Conservation (phyloP, 1,140 invertebrate species). For the Dinothrombium tinctorium region DNA sequence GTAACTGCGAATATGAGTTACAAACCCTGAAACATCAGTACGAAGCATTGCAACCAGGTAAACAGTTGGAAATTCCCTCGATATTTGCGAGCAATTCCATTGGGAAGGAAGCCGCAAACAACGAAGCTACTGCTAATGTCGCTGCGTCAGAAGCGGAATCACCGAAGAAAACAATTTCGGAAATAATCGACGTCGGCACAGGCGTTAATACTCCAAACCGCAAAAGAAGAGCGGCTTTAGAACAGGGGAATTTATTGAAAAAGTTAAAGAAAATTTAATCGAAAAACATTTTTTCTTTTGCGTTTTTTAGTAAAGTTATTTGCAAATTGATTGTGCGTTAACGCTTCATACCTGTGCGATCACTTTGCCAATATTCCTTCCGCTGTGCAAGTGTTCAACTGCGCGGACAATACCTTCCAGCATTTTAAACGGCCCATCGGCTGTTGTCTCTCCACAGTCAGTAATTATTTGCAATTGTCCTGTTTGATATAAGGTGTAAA, state of each 20-base stretch:
- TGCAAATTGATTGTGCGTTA: too few species aligned
- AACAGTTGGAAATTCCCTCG: neutral
- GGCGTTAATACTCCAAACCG: conserved; percentile 4
- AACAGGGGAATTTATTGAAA: conserved; percentile 9
- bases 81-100: neutral
- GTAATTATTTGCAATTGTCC: neutral
- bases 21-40: conserved; percentile 80
- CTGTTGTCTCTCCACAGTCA: neutral
- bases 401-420: neutral
- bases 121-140: neutral
- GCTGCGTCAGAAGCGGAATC: too few species aligned
- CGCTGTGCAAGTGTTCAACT: neutral
- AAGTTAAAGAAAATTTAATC: conserved; percentile 10
- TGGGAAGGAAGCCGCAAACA: neutral
- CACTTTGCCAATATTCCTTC: conserved; percentile 6
- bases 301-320: neutral
- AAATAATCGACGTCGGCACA: conserved; percentile 25
- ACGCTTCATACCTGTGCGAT: too few species aligned
- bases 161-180: conserved; percentile 8
- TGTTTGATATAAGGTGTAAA: neutral
- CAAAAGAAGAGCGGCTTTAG: conserved; percentile 12
- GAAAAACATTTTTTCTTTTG: neutral
- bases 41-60: conserved; percentile 30
- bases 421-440: neutral
- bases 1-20: conserved; percentile 79